phyloP scores from a whole-genome alignment of 2,113 vertebrate species.

The Sinocyclocheilus grahami region DNA sequence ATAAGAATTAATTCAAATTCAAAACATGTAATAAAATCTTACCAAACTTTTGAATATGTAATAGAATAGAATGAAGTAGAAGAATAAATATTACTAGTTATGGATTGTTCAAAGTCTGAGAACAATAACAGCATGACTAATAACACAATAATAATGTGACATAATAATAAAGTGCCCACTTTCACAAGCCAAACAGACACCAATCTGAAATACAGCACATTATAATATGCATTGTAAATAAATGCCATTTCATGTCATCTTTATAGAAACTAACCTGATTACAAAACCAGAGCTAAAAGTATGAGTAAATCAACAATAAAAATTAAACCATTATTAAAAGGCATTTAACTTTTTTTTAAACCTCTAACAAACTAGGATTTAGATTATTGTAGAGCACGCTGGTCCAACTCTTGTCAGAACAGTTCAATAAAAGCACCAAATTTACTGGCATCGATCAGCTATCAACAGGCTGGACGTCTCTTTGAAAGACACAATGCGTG shows the following conservation, averaged over 20 bases:
- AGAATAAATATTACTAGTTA: too few relatives aligned
- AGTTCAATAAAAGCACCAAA: too few relatives aligned
- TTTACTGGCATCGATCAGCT: neutral
- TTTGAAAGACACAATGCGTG: slow-evolving; percentile 8
- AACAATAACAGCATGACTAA: neutral
- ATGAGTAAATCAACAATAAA: neutral
- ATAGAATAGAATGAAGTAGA: too few relatives aligned
- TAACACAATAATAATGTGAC: neutral
- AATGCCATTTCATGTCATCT: neutral
- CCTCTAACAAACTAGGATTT: neutral
- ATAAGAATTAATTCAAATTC: too few relatives aligned
- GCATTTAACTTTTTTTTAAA: too few relatives aligned
- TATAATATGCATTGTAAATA: neutral
- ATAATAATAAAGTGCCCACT: neutral
- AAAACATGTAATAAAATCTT: neutral
- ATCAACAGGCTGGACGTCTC: neutral
- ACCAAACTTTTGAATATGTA: neutral
- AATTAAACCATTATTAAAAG: neutral
- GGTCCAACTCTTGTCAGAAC: too few relatives aligned
- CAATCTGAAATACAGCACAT: neutral
- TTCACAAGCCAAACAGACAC: neutral
- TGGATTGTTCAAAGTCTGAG: neutral
- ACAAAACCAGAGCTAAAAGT: neutral
- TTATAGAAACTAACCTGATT: neutral
- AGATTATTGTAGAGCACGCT: neutral